A percentile compares a stretch with the other conserved stretches of the same genome.
phyloP scores from a whole-genome alignment of 1,140 invertebrate species.

The Plodia interpunctella region DNA sequence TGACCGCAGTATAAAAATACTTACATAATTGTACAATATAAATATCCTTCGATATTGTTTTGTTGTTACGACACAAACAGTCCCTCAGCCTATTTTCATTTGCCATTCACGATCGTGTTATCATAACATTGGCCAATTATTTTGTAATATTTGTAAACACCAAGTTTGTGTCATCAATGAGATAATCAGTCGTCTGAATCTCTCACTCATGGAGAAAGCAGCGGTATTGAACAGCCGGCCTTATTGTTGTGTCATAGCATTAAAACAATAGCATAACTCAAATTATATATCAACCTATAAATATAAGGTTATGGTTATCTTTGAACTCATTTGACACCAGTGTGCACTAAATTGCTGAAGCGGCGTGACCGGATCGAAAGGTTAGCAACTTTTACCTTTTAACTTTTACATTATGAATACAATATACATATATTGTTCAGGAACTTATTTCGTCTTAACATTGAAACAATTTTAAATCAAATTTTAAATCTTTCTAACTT shows the following conservation, averaged over 20 bases:
- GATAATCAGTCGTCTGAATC: constrained; percentile 20
- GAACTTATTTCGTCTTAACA: too few relatives aligned
- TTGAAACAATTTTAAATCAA: too few relatives aligned
- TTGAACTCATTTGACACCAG: constrained; percentile 28
- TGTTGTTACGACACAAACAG: neutral
- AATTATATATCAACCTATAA: constrained; percentile 18
- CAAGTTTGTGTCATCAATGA: constrained; percentile 17
- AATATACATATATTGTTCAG: too few relatives aligned
- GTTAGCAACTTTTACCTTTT: constrained; percentile 4
- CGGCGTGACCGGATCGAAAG: constrained; percentile 20
- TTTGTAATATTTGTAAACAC: constrained; percentile 39
- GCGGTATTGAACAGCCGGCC: neutral
- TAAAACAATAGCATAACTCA: constrained; percentile 15
- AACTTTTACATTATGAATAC: too few relatives aligned
- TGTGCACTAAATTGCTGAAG: constrained; percentile 17
- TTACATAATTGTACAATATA: too few relatives aligned
- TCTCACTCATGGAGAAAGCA: constrained; percentile 13
- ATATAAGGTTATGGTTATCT: constrained; percentile 16
- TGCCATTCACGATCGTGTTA: neutral
- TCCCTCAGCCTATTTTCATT: neutral
- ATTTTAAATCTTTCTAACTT: too few relatives aligned
- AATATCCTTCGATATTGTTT: neutral
- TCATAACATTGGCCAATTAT: constrained; percentile 28
- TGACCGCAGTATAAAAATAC: too few relatives aligned
- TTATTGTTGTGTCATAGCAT: constrained; percentile 17